A percentile compares a stretch with the other conserved stretches of the same genome.
Evolutionary conservation across 2,113 vertebrate genomes (phyloP).

Genomic region (Ochotona curzoniae): DNA sequence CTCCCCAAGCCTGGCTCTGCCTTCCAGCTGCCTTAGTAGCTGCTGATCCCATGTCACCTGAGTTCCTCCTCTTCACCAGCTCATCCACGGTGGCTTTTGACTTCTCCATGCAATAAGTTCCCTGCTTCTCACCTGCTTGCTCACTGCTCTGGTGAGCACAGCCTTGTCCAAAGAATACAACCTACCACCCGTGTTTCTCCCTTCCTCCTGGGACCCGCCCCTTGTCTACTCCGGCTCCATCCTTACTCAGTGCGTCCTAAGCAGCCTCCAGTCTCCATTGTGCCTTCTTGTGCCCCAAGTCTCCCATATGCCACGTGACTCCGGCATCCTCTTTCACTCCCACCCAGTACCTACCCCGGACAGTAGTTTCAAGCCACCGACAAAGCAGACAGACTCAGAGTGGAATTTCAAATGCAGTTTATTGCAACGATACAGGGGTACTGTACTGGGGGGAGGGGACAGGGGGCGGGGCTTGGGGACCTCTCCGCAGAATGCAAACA

Average conservation of each 20-base stretch:
- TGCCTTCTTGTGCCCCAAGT: not conserved
- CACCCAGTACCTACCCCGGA: not conserved
- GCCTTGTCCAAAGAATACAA: not conserved
- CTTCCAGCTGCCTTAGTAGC: not conserved
- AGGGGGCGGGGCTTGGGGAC: not conserved
- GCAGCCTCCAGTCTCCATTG: not conserved
- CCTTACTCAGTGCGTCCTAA: not conserved
- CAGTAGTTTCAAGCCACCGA: not conserved
- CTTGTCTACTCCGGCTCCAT: not conserved
- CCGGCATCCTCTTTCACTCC: not conserved
- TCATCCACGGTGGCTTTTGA: not conserved
- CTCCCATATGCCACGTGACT: not conserved
- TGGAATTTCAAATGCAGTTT: constrained; percentile 79
- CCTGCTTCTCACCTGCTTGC: not conserved
- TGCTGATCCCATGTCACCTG: not conserved
- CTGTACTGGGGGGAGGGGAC: not conserved
- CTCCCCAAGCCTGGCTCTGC: not conserved
- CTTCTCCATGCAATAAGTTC: not conserved
- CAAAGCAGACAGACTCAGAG: not conserved
- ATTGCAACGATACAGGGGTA: constrained; percentile 73
- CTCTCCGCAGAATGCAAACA: constrained; percentile 46
- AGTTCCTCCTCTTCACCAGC: not conserved
- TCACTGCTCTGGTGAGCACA: constrained; percentile 11
- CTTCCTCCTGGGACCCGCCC: not conserved
- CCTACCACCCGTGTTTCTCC: not conserved